Percentiles rank a stretch among this genome's conserved stretches.
Conservation (phyloP, 2,888 invertebrate species). For the Diogma glabrata region DNA sequence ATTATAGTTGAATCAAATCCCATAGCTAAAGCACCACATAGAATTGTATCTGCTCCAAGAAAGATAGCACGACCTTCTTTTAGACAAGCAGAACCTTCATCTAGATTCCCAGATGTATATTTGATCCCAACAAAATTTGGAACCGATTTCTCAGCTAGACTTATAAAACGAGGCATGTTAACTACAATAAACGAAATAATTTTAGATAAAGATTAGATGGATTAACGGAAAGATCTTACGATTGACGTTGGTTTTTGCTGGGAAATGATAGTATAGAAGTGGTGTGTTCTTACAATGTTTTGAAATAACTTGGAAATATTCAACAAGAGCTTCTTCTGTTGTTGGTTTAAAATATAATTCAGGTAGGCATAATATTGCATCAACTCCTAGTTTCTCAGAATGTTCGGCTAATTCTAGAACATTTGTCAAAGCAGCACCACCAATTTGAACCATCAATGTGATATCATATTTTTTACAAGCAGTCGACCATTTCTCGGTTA, state of each 20-base stretch:
- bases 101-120: conserved; percentile 62
- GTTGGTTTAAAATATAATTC: conserved; percentile 65
- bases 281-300: conserved; percentile 63
- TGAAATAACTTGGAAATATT: conserved; percentile 54
- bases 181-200: conserved; percentile 40
- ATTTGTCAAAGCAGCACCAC: conserved; percentile 55
- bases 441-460: conserved; percentile 60
- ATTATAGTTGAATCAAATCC: conserved; percentile 64
- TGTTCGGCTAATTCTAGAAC: conserved; percentile 57
- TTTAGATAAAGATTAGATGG: neutral
- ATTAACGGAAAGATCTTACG: conserved; percentile 42
- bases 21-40: conserved; percentile 51
- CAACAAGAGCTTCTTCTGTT: conserved; percentile 45
- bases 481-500: conserved; percentile 52
- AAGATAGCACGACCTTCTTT: conserved; percentile 44
- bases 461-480: conserved; percentile 43
- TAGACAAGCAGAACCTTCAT: conserved; percentile 51
- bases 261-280: conserved; percentile 74
- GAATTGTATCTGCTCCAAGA: conserved; percentile 51
- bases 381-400: conserved; percentile 49
- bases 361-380: conserved; percentile 61
- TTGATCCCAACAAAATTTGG: conserved; percentile 74
- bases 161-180: conserved; percentile 57
- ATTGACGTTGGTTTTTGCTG: conserved; percentile 55
- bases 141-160: conserved; percentile 46